Evolutionary conservation across 2,888 invertebrate species (phyloP).

Genomic region (Drosophila dives): DNA sequence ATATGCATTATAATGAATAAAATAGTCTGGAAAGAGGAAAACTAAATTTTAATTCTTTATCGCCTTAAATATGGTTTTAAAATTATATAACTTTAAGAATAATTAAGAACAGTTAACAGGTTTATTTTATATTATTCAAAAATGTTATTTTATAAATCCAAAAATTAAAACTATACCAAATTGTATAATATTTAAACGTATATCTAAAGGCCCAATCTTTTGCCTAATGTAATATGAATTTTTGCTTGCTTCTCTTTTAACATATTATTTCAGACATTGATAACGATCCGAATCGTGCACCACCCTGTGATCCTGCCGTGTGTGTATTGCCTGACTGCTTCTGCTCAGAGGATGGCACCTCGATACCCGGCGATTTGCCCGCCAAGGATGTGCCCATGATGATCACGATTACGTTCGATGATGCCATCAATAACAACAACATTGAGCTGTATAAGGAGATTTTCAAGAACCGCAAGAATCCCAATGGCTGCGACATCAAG

Average conservation of each 20-base stretch:
- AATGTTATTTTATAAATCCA: too few relatives aligned
- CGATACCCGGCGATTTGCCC: slow-evolving; percentile 93
- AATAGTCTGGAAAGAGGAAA: not conserved
- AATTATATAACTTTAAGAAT: not conserved
- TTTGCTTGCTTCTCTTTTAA: not conserved
- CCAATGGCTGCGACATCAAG: slow-evolving; percentile 97
- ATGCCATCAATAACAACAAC: slow-evolving; percentile 97
- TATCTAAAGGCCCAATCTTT: not conserved
- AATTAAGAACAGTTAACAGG: not conserved
- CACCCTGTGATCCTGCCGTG: slow-evolving; percentile 93
- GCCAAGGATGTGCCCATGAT: slow-evolving; percentile 95
- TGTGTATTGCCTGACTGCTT: slow-evolving; percentile 96
- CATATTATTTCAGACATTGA: slow-evolving; percentile 89
- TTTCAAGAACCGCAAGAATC: slow-evolving; percentile 95
- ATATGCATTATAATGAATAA: not conserved
- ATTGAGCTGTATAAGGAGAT: slow-evolving; percentile 97
- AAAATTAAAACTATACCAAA: not conserved
- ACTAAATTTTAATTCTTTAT: not conserved
- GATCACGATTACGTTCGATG: slow-evolving; percentile 97
- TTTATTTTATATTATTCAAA: not conserved
- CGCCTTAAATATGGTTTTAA: too few relatives aligned
- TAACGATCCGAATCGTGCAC: slow-evolving; percentile 96
- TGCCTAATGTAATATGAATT: not conserved
- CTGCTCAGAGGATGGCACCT: slow-evolving; percentile 96
- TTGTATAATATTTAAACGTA: not conserved